Evolutionary conservation across 2,113 vertebrate genomes (phyloP).

Genomic region (Rattus norvegicus): DNA sequence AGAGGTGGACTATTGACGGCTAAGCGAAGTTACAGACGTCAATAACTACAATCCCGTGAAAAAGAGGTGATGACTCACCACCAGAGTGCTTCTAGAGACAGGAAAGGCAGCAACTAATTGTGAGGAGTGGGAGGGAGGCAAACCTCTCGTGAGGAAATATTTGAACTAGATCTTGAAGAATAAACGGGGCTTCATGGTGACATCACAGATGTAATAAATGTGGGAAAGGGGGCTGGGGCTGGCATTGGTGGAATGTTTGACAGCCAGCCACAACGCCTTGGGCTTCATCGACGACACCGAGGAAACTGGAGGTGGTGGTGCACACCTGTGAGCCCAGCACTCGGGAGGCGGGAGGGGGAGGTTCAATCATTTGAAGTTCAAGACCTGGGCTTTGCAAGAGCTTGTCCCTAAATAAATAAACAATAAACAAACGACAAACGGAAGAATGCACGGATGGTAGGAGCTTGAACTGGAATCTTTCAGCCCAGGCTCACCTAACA

Average conservation of each 20-base stretch:
- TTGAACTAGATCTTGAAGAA: slow-evolving; percentile 31
- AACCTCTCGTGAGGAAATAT: not conserved
- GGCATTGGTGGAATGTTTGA: not conserved
- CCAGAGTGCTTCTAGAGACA: not conserved
- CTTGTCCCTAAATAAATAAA: not conserved
- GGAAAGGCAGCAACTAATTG: not conserved
- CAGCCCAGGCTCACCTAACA: not conserved
- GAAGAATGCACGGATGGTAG: too few relatives aligned
- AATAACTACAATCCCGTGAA: not conserved
- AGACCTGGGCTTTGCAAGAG: not conserved
- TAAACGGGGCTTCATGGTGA: not conserved
- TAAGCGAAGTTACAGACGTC: not conserved
- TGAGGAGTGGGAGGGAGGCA: not conserved
- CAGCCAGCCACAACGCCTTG: not conserved
- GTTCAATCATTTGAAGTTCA: not conserved
- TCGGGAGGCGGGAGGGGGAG: not conserved
- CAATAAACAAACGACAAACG: not conserved
- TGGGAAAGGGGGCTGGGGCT: not conserved
- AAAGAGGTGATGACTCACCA: not conserved
- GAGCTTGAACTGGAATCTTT: too few relatives aligned
- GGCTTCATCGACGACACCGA: not conserved
- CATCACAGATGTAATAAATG: not conserved
- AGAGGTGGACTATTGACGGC: not conserved
- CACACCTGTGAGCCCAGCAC: not conserved
- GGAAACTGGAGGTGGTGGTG: not conserved